Percentiles rank a stretch among this genome's conserved stretches.
These are phyloP conservation scores for Onychorhynchus coronatus DNA, from an alignment of 2,113 vertebrate genomes.

Conservation along the genomic window DNA sequence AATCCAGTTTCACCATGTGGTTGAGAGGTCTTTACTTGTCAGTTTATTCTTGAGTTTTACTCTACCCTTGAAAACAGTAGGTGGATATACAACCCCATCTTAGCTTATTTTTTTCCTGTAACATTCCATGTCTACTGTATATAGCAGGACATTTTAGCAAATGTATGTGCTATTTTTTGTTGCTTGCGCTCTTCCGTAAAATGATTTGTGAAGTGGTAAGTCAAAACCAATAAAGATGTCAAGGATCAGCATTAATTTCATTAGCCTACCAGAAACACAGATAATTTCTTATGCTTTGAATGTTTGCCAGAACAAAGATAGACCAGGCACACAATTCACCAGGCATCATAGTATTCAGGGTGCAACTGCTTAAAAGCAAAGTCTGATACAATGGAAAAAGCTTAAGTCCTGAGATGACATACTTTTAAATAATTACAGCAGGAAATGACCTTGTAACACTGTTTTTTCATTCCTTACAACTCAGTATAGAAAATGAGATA, in stretches of 20 bases:
- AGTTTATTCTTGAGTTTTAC: not conserved
- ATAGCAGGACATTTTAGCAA: not conserved
- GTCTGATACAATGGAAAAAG: not conserved
- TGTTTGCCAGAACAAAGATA: not conserved
- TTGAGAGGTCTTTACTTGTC: not conserved
- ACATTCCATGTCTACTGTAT: not conserved
- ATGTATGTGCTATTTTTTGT: not conserved
- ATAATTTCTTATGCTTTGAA: not conserved
- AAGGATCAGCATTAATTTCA: conserved; percentile 7
- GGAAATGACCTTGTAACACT: not conserved
- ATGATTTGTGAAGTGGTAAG: not conserved
- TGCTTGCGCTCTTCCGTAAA: not conserved
- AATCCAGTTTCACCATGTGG: not conserved
- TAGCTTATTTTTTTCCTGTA: not conserved
- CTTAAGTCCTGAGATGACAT: not conserved
- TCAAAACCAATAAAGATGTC: conserved; percentile 6
- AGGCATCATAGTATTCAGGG: not conserved
- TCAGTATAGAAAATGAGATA: not conserved
- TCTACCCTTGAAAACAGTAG: not conserved
- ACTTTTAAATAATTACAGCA: not conserved
- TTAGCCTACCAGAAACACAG: not conserved
- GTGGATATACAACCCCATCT: not conserved
- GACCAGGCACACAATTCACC: not conserved
- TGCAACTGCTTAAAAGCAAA: not conserved
- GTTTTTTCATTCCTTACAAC: not conserved